Evolutionary conservation across 2,888 invertebrate species (phyloP).

Genomic region (Gari tellinella): DNA sequence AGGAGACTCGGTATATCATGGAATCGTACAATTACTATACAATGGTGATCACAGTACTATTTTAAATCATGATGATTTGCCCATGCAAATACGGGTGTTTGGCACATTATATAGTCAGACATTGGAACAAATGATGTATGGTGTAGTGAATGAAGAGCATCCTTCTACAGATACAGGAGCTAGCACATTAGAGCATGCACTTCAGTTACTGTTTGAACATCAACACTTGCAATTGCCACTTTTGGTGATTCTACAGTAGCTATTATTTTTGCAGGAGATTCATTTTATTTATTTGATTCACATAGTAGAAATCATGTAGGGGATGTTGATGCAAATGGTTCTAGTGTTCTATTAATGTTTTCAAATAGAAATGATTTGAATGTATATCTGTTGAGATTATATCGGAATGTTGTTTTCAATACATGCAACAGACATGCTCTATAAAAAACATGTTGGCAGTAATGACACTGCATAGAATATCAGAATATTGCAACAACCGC

Average conservation of each 20-base stretch:
- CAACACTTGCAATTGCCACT: not conserved
- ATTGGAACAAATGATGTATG: not conserved
- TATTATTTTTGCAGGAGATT: not conserved
- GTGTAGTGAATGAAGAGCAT: not conserved
- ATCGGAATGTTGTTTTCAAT: too few species aligned
- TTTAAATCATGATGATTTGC: slow-evolving; percentile 6
- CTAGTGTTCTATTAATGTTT: not conserved
- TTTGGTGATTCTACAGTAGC: slow-evolving; percentile 3
- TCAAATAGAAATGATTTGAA: not conserved
- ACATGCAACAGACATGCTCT: too few species aligned
- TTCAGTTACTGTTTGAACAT: not conserved
- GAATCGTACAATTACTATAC: not conserved
- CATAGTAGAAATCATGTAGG: slow-evolving; percentile 7
- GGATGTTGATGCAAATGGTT: slow-evolving; percentile 2
- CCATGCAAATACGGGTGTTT: not conserved
- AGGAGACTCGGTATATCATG: slow-evolving; percentile 2
- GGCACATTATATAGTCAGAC: not conserved
- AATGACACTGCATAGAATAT: too few species aligned
- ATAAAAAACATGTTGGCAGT: too few species aligned
- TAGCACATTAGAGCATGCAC: not conserved
- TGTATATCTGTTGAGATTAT: not conserved
- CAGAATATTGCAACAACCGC: too few species aligned
- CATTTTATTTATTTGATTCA: slow-evolving; percentile 4
- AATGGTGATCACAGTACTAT: not conserved
- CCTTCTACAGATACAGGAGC: not conserved